Percentiles rank a stretch among this genome's conserved stretches.
phyloP scores from a whole-genome alignment of 2,888 invertebrate species.

The Linnaemya tessellans region DNA sequence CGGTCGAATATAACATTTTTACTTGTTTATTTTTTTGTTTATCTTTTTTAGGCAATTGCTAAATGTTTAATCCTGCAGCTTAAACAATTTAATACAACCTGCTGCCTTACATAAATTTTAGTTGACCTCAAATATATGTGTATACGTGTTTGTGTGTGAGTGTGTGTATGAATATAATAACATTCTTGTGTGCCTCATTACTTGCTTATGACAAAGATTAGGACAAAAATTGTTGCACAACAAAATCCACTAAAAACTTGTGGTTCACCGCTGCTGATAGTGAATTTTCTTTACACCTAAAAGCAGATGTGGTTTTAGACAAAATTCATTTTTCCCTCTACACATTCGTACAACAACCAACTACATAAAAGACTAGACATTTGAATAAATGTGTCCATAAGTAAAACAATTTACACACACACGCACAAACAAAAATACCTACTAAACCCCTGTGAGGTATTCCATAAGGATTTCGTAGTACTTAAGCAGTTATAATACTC shows the following conservation, averaged over 20 bases:
- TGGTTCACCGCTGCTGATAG: conserved; percentile 56
- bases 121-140: neutral
- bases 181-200: conserved; percentile 9
- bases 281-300: conserved; percentile 44
- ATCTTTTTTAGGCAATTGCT: too few relatives aligned
- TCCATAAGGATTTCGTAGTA: neutral
- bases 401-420: neutral
- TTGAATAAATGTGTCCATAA: neutral
- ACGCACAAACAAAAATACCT: neutral
- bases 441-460: neutral
- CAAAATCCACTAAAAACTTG: conserved; percentile 28
- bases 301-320: conserved; percentile 37
- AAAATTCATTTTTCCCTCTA: conserved; percentile 1
- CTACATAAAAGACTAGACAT: neutral
- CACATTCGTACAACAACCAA: neutral
- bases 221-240: neutral
- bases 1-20: too few relatives aligned
- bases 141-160: too few relatives aligned
- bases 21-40: too few relatives aligned
- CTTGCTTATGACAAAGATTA: conserved; percentile 11
- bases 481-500: too few relatives aligned
- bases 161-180: neutral
- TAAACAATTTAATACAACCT: neutral
- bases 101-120: neutral
- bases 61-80: neutral